Evolutionary conservation across 2,797 vertebrate genomes (phyloP).

Genomic region (Telmatherina bonti): DNA sequence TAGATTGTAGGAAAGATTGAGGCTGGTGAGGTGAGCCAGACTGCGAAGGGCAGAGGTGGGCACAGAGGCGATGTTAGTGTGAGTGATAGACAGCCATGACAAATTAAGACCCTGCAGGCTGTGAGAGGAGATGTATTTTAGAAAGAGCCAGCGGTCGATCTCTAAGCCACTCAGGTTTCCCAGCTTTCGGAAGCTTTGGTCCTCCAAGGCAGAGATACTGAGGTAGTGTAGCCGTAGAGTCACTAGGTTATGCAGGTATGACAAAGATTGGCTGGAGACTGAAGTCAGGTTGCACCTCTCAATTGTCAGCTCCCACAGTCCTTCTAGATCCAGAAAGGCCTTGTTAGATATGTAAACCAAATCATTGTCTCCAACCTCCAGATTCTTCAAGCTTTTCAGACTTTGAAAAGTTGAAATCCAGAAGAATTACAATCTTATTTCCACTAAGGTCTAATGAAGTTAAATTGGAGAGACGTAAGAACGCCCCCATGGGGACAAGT

Average conservation of each 20-base stretch:
- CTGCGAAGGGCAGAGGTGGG: slow-evolving; percentile 91
- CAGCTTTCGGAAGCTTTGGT: slow-evolving; percentile 93
- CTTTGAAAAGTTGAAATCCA: slow-evolving; percentile 97
- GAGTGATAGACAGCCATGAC: slow-evolving; percentile 93
- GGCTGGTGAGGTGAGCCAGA: slow-evolving; percentile 90
- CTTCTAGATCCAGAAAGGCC: slow-evolving; percentile 92
- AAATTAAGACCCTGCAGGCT: slow-evolving; percentile 95
- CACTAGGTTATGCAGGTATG: slow-evolving; percentile 91
- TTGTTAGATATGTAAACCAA: slow-evolving; percentile 97
- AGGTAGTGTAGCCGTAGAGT: slow-evolving; percentile 92
- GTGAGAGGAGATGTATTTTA: slow-evolving; percentile 90
- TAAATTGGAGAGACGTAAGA: slow-evolving; percentile 91
- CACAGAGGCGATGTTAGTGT: slow-evolving; percentile 95
- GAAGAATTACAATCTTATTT: slow-evolving; percentile 95
- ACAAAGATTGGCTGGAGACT: slow-evolving; percentile 92
- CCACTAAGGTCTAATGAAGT: slow-evolving; percentile 95
- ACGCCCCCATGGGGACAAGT: slow-evolving; percentile 93
- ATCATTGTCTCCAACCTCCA: slow-evolving; percentile 98
- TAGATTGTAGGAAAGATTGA: slow-evolving; percentile 96
- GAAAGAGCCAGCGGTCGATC: slow-evolving; percentile 94
- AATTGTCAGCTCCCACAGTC: slow-evolving; percentile 91
- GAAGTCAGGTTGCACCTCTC: slow-evolving; percentile 96
- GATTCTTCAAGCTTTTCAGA: slow-evolving; percentile 86
- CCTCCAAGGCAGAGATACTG: slow-evolving; percentile 89
- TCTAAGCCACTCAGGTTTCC: slow-evolving; percentile 90